Conservation (phyloP, 2,888 invertebrate genomes). For the Ecliptopera silaceata region DNA sequence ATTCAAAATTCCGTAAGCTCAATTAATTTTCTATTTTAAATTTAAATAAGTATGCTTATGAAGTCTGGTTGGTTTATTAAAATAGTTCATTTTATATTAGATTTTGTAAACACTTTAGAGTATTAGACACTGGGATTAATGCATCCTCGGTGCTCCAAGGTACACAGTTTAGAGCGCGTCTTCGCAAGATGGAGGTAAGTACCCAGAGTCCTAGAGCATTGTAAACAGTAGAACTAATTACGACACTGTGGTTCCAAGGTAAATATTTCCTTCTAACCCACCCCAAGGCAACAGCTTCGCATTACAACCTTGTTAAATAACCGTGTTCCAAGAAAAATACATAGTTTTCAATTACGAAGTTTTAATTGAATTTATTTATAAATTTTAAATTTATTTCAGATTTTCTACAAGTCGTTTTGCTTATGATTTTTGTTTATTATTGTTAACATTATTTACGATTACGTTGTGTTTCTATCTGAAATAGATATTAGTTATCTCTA, state of each 20-base stretch:
- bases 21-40: not conserved
- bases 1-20: not conserved
- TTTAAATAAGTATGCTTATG: too few species aligned
- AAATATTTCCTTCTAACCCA: conserved; percentile 45
- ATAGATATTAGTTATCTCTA: too few species aligned
- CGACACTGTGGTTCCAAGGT: conserved; percentile 53
- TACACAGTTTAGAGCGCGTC: conserved; percentile 33
- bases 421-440: too few species aligned
- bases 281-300: conserved; percentile 10
- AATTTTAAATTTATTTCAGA: not conserved
- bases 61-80: too few species aligned
- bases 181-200: conserved; percentile 30
- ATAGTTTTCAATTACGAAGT: conserved; percentile 12
- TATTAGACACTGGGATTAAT: conserved; percentile 13
- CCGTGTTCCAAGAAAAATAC: conserved; percentile 14
- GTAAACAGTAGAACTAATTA: conserved; percentile 66
- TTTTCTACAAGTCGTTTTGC: not conserved
- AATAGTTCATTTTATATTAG: not conserved
- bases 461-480: too few species aligned
- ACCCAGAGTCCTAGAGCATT: conserved; percentile 32
- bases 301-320: conserved; percentile 17
- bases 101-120: conserved; percentile 6
- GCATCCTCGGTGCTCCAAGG: conserved; percentile 13
- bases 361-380: not conserved
- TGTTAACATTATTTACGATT: too few species aligned